Evolutionary conservation across 1,140 invertebrate species (phyloP).

Genomic region (Caligus rogercresseyi): DNA sequence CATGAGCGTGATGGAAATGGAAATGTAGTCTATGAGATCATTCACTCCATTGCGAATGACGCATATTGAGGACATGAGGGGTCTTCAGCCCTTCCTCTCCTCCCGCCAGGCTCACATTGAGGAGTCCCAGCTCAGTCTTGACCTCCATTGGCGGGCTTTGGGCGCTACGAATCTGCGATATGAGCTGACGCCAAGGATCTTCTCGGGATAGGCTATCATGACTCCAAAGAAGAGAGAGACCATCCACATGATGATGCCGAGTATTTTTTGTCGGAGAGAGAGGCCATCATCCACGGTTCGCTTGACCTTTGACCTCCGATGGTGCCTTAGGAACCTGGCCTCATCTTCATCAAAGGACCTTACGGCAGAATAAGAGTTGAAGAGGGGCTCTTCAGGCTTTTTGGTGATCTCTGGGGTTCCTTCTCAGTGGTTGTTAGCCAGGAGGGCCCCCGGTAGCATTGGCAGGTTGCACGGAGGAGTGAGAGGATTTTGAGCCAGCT

Average conservation of each 20-base stretch:
- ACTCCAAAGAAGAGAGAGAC: conserved; percentile 7
- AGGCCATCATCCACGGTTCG: conserved; percentile 8
- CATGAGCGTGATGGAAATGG: conserved; percentile 4
- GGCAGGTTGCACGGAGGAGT: background rate
- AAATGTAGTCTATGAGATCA: conserved; percentile 9
- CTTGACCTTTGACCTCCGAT: background rate
- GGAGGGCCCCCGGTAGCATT: background rate
- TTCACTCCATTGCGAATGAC: conserved; percentile 5
- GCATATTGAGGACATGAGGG: background rate
- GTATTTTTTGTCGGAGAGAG: conserved; percentile 7
- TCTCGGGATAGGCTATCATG: conserved; percentile 5
- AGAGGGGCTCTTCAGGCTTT: background rate
- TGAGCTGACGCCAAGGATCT: background rate
- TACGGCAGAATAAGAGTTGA: background rate
- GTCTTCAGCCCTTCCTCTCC: background rate
- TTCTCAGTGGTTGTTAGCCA: background rate
- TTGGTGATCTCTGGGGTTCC: background rate
- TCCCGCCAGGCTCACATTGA: background rate
- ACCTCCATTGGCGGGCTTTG: background rate
- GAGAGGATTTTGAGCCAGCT: conserved; percentile 2
- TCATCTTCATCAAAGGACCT: background rate
- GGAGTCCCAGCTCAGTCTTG: background rate
- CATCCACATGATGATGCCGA: conserved; percentile 7
- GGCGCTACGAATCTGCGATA: no score
- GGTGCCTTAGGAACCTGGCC: background rate